Percentiles rank a stretch among this genome's conserved stretches.
Conservation (phyloP, 2,113 vertebrate genomes). For the Galbula dea region DNA sequence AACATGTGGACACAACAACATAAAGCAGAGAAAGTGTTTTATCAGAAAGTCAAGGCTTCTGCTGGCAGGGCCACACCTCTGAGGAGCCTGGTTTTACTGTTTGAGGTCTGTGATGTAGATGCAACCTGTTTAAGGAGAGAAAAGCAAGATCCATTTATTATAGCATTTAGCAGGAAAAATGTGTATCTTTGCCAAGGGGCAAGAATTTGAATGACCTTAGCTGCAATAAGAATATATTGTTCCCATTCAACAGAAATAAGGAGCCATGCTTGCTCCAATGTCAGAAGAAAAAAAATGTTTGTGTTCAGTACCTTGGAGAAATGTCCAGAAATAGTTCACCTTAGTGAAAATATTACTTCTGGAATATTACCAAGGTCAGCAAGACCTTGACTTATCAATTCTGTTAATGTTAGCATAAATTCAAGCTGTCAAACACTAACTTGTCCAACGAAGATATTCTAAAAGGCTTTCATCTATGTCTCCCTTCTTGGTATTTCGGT, state of each 20-base stretch:
- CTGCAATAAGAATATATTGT: conserved; percentile 30
- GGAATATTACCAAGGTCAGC: conserved; percentile 69
- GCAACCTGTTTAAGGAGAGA: neutral
- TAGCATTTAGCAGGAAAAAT: neutral
- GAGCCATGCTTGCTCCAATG: neutral
- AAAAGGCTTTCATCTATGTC: neutral
- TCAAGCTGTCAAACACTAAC: conserved; percentile 51
- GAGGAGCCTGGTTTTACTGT: neutral
- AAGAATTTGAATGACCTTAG: conserved; percentile 27
- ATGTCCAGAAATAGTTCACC: conserved; percentile 63
- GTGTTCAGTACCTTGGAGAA: conserved; percentile 34
- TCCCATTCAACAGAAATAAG: conserved; percentile 38
- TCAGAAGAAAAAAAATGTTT: conserved; percentile 19
- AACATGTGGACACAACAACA: neutral
- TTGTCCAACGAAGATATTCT: conserved; percentile 47
- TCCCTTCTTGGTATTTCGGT: conserved; percentile 24
- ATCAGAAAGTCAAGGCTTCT: neutral
- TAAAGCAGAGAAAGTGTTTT: neutral
- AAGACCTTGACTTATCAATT: conserved; percentile 70
- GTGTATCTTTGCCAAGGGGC: neutral
- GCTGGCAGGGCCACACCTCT: neutral
- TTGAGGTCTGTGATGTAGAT: neutral
- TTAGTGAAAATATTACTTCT: conserved; percentile 70
- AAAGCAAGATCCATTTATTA: neutral
- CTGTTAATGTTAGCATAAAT: conserved; percentile 63